Conservation (phyloP, 2,113 vertebrate species). For the Podocnemis expansa region DNA sequence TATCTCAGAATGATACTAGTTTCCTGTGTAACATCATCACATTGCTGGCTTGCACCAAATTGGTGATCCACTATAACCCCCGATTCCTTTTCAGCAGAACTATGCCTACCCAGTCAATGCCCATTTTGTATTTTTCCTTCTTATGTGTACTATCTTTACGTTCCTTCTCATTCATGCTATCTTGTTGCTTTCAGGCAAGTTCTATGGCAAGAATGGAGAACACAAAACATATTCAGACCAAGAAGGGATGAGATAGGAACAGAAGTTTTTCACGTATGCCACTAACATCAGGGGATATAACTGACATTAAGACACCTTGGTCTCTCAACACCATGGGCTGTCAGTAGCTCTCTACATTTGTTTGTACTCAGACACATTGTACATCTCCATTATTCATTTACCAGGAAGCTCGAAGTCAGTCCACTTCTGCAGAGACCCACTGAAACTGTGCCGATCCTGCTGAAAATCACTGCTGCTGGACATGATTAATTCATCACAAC, state of each 20-base stretch:
- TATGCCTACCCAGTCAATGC: not conserved
- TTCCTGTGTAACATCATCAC: not conserved
- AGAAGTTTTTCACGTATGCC: not conserved
- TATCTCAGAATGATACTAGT: not conserved
- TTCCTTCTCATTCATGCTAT: not conserved
- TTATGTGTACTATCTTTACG: not conserved
- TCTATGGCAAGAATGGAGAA: slow-evolving; percentile 4
- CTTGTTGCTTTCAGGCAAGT: not conserved
- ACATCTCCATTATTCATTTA: slow-evolving; percentile 24
- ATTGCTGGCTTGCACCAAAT: not conserved
- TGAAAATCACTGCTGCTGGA: slow-evolving; percentile 93
- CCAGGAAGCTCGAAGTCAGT: slow-evolving; percentile 96
- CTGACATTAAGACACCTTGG: not conserved
- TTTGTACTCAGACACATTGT: accelerated
- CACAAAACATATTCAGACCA: not conserved
- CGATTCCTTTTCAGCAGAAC: not conserved
- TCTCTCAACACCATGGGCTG: not conserved
- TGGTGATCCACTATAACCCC: not conserved
- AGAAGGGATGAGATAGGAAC: not conserved
- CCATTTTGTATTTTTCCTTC: not conserved
- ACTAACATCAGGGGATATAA: not conserved
- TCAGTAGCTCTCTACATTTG: accelerated
- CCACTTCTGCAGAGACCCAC: slow-evolving; percentile 95
- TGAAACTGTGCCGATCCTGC: slow-evolving; percentile 94
- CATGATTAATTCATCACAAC: slow-evolving; percentile 94